Evolutionary conservation across 2,797 vertebrate genomes (phyloP).

Genomic region (Avahi laniger): DNA sequence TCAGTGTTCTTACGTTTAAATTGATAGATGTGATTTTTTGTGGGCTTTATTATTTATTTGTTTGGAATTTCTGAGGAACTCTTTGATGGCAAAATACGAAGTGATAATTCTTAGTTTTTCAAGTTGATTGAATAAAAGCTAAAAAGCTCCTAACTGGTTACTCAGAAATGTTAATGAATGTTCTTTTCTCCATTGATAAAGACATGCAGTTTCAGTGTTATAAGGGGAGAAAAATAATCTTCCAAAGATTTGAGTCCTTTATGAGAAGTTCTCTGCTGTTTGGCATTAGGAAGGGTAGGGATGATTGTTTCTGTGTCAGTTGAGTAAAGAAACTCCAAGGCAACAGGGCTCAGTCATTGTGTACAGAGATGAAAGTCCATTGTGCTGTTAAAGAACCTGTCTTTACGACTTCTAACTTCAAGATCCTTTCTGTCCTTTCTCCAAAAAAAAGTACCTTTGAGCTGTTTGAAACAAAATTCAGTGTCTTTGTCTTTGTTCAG

Average conservation of each 20-base stretch:
- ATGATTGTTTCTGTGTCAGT: neutral
- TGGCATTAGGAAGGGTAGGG: neutral
- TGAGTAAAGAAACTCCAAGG: conserved; percentile 15
- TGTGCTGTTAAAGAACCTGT: neutral
- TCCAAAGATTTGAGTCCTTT: neutral
- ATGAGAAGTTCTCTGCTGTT: neutral
- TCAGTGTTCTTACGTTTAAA: conserved; percentile 14
- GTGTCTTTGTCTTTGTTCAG: neutral
- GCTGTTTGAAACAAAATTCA: neutral
- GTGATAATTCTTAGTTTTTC: neutral
- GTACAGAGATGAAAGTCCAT: conserved; percentile 47
- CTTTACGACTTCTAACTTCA: neutral
- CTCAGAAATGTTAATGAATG: neutral
- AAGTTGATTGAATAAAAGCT: neutral
- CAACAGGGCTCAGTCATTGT: neutral
- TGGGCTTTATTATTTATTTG: neutral
- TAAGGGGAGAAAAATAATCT: neutral
- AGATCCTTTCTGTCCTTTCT: neutral
- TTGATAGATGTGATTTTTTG: neutral
- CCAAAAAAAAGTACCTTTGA: neutral
- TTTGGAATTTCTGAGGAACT: conserved; percentile 17
- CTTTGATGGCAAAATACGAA: neutral
- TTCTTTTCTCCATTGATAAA: conserved; percentile 11
- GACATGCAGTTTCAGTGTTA: neutral
- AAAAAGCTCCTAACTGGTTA: neutral